These are phyloP conservation scores for Aethina tumida DNA, from an alignment of 1,140 invertebrate species.

Conservation along the genomic window DNA sequence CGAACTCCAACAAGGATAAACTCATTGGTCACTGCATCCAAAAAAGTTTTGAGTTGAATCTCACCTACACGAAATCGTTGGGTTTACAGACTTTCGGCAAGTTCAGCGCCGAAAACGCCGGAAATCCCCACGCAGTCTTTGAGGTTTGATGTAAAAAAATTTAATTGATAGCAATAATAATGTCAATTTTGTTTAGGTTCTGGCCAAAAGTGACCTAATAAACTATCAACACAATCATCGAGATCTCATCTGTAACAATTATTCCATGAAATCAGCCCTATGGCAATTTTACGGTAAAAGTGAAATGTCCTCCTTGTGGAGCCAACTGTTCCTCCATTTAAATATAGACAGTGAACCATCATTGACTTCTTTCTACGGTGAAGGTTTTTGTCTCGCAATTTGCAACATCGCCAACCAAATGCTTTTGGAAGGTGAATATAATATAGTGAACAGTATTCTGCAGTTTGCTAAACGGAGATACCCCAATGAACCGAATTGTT, in stretches of 20 bases:
- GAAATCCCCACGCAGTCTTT: constrained; percentile 36
- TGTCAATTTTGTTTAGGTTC: constrained; percentile 49
- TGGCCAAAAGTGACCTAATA: constrained; percentile 73
- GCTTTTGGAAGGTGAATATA: constrained; percentile 51
- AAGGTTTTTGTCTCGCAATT: constrained; percentile 58
- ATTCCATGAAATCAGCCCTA: constrained; percentile 69
- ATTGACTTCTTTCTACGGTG: constrained; percentile 50
- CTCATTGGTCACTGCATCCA: constrained; percentile 48
- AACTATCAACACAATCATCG: constrained; percentile 77
- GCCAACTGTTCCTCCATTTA: constrained; percentile 66
- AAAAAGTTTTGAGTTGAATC: constrained; percentile 47
- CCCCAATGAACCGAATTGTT: constrained; percentile 46
- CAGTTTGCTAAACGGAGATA: constrained; percentile 48
- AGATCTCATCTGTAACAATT: constrained; percentile 67
- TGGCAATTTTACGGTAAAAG: constrained; percentile 82
- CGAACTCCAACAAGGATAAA: constrained; percentile 34
- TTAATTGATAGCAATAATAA: constrained; percentile 2
- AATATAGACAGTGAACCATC: constrained; percentile 49
- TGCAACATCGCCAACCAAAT: constrained; percentile 58
- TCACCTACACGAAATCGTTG: constrained; percentile 53
- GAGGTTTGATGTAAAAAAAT: constrained; percentile 28
- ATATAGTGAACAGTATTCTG: constrained; percentile 43
- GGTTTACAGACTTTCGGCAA: constrained; percentile 52
- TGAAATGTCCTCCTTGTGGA: constrained; percentile 67
- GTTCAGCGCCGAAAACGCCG: constrained; percentile 28